These are phyloP conservation scores for Polypterus bichir DNA, from an alignment of 2,113 vertebrate species.

Conservation along the genomic window DNA sequence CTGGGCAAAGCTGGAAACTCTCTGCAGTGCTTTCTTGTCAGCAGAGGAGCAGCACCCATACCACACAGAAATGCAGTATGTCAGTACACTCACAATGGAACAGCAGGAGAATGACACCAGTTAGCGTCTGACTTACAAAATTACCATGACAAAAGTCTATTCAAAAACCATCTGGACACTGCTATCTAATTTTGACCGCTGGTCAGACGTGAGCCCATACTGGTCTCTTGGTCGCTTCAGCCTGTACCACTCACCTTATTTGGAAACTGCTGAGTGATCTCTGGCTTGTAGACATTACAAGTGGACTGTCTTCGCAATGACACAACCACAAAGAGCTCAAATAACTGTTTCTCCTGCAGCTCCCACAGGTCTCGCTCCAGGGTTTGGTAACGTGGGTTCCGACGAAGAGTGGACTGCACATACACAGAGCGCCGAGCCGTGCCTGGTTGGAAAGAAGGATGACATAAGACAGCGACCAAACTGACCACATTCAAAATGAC, in stretches of 20 bases:
- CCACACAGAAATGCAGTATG: too few relatives aligned
- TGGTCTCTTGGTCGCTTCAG: too few relatives aligned
- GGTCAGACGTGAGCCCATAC: too few relatives aligned
- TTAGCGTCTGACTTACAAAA: too few relatives aligned
- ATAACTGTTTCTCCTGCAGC: constrained; percentile 82
- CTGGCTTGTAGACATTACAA: constrained; percentile 62
- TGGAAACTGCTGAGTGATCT: constrained; percentile 89
- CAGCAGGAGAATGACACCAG: too few relatives aligned
- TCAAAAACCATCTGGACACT: too few relatives aligned
- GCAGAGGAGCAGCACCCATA: too few relatives aligned
- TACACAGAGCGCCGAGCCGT: constrained; percentile 58
- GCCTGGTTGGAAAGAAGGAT: constrained; percentile 30
- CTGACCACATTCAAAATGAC: not conserved
- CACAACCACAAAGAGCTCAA: constrained; percentile 91
- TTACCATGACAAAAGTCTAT: too few relatives aligned
- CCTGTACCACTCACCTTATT: constrained; percentile 56
- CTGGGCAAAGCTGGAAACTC: too few relatives aligned
- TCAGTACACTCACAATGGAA: too few relatives aligned
- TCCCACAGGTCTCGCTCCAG: constrained; percentile 85
- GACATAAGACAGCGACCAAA: not conserved
- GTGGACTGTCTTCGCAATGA: constrained; percentile 71
- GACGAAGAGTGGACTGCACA: constrained; percentile 61
- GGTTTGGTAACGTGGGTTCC: constrained; percentile 78
- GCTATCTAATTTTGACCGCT: too few relatives aligned
- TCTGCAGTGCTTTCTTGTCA: too few relatives aligned